phyloP scores from a whole-genome alignment of 2,888 invertebrate species.

The Fissipunctia ypsillon region DNA sequence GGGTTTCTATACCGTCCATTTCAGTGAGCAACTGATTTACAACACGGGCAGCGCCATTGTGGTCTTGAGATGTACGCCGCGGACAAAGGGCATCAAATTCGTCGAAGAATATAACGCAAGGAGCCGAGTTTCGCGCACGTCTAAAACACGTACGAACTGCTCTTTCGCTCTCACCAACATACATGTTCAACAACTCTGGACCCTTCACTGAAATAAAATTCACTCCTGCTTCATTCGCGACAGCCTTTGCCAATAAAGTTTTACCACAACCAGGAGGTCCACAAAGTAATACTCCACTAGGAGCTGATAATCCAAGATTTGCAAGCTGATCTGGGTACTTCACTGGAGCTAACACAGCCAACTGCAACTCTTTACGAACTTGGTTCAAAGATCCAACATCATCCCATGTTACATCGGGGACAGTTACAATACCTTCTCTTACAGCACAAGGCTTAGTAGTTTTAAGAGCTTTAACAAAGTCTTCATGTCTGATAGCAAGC shows the following conservation, averaged over 20 bases:
- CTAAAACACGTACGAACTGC: slow-evolving; percentile 99
- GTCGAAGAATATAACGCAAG: slow-evolving; percentile 99
- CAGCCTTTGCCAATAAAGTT: slow-evolving; percentile 98
- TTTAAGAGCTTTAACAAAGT: slow-evolving; percentile 94
- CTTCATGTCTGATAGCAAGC: slow-evolving; percentile 93
- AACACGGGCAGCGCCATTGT: slow-evolving; percentile 95
- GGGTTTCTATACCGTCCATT: slow-evolving; percentile 98
- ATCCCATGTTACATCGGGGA: slow-evolving; percentile 99
- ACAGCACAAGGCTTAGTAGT: slow-evolving; percentile 97
- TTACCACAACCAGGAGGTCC: slow-evolving; percentile 99
- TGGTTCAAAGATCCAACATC: slow-evolving; percentile 98
- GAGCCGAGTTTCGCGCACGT: slow-evolving; percentile 97
- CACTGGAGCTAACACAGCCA: slow-evolving; percentile 98
- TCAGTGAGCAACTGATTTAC: slow-evolving; percentile 99
- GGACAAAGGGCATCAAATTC: slow-evolving; percentile 99
- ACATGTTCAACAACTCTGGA: slow-evolving; percentile 99
- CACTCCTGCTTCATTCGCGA: slow-evolving; percentile 99
- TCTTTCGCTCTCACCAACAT: slow-evolving; percentile 99
- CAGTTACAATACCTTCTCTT: slow-evolving; percentile 99
- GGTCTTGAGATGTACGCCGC: slow-evolving; percentile 93
- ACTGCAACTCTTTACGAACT: slow-evolving; percentile 96
- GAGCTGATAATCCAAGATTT: slow-evolving; percentile 94
- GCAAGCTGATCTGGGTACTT: slow-evolving; percentile 95
- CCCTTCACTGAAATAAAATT: slow-evolving; percentile 99
- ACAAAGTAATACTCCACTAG: slow-evolving; percentile 97